A percentile compares a stretch with the other conserved stretches of the same genome.
Evolutionary conservation across 2,888 invertebrate species (phyloP).

Genomic region (Drosophila cognata): DNA sequence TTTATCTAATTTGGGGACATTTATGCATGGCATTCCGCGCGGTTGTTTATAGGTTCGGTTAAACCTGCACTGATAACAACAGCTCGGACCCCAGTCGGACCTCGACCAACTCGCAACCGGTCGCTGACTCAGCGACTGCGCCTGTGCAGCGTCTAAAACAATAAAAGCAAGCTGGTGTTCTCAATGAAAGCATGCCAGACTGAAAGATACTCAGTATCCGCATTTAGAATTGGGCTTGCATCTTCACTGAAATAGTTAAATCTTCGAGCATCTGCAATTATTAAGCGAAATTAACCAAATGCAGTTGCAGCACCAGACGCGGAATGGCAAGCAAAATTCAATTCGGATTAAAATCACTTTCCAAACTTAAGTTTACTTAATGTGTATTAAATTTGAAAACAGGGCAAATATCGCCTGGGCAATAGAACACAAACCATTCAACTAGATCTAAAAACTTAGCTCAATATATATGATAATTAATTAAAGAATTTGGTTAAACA

Average conservation of each 20-base stretch:
- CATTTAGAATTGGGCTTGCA: neutral
- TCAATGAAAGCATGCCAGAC: neutral
- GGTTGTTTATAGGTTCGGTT: conserved; percentile 85
- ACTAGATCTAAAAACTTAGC: neutral
- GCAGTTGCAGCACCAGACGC: neutral
- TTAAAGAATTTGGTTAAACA: neutral
- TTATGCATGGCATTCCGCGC: conserved; percentile 85
- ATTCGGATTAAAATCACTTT: fast-evolving
- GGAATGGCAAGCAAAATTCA: neutral
- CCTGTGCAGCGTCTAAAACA: conserved; percentile 51
- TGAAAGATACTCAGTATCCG: neutral
- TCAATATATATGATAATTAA: neutral
- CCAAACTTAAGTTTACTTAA: neutral
- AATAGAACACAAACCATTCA: neutral
- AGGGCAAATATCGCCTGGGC: neutral
- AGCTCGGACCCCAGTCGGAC: conserved; percentile 14
- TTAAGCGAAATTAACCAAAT: neutral
- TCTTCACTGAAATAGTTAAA: neutral
- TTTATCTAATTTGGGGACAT: conserved; percentile 85
- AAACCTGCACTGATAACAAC: conserved; percentile 84
- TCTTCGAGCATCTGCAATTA: neutral
- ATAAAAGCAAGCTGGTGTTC: conserved; percentile 32
- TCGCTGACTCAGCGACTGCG: conserved; percentile 52
- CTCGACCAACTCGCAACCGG: conserved; percentile 32
- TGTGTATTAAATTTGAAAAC: neutral